phyloP scores from a whole-genome alignment of 2,888 invertebrate genomes.

The Hartigia nigra region DNA sequence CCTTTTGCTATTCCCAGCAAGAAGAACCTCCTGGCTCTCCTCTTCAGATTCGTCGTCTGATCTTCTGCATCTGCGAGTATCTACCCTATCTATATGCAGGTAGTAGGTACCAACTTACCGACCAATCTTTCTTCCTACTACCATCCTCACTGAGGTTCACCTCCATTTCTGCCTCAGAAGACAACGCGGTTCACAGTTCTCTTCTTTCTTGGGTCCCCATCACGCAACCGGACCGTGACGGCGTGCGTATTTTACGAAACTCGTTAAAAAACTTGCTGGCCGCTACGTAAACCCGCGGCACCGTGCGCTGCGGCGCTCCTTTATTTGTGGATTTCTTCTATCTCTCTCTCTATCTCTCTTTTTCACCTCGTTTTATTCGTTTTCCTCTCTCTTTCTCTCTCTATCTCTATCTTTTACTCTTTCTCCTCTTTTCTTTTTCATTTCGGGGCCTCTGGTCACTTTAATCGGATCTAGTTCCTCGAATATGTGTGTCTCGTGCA shows the following conservation, averaged over 20 bases:
- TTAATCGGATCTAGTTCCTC: constrained; percentile 27
- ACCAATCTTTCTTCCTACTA: too few species aligned
- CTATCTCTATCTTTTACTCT: too few species aligned
- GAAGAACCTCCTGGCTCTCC: too few species aligned
- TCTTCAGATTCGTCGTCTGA: too few species aligned
- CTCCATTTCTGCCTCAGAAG: not conserved
- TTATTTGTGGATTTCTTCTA: constrained; percentile 19
- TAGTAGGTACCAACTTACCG: too few species aligned
- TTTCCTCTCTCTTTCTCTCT: too few species aligned
- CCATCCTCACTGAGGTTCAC: not conserved
- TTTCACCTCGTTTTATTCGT: too few species aligned
- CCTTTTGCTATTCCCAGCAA: too few species aligned
- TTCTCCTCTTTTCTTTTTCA: too few species aligned
- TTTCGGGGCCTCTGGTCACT: not conserved
- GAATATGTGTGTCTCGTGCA: constrained; percentile 20
- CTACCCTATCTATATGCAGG: too few species aligned
- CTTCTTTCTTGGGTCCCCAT: constrained; percentile 11
- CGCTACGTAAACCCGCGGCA: constrained; percentile 21
- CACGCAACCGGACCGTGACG: constrained; percentile 22
- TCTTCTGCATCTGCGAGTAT: too few species aligned
- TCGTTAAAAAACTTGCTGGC: constrained; percentile 20
- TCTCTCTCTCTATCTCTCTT: not conserved
- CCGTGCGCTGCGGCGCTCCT: constrained; percentile 8
- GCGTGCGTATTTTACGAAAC: constrained; percentile 26
- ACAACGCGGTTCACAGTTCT: constrained; percentile 10